Percentiles rank a stretch among this genome's conserved stretches.
phyloP scores from a whole-genome alignment of 1,140 invertebrate genomes.

The Pogonognathellus flavescens region DNA sequence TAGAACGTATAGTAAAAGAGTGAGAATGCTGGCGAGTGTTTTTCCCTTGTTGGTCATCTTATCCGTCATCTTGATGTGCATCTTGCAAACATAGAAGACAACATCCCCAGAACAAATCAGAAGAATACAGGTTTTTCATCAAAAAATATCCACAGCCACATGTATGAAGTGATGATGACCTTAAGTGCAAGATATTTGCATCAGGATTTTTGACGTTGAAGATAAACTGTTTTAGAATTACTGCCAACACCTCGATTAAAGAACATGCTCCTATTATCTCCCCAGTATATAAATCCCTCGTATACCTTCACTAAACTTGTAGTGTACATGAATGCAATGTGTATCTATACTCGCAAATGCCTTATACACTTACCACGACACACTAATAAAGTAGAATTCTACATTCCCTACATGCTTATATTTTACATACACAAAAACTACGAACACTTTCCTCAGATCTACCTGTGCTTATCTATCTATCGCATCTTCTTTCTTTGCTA shows the following conservation, averaged over 20 bases:
- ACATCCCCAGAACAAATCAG: constrained; percentile 21
- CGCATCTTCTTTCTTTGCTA: too few species aligned
- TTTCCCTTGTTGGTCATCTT: too few species aligned
- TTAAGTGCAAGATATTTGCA: constrained; percentile 47
- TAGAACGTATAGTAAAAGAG: too few species aligned
- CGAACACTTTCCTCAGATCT: not conserved
- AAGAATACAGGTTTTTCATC: constrained; percentile 36
- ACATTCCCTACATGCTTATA: not conserved
- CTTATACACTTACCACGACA: not conserved
- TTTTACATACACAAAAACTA: not conserved
- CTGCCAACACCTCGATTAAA: constrained; percentile 37
- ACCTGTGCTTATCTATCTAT: not conserved
- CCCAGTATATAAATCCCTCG: not conserved
- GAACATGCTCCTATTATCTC: constrained; percentile 26
- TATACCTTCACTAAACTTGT: not conserved
- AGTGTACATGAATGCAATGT: not conserved
- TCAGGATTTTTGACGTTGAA: constrained; percentile 44
- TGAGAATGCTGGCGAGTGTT: too few species aligned
- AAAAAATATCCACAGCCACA: not conserved
- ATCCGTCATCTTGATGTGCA: not conserved
- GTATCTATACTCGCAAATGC: not conserved
- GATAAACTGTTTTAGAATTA: constrained; percentile 41
- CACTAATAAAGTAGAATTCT: not conserved
- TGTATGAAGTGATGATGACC: constrained; percentile 38
- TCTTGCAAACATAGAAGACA: constrained; percentile 2